A percentile compares a stretch with the other conserved stretches of the same genome.
These are phyloP conservation scores for Amiota minor DNA, from an alignment of 2,888 invertebrate genomes.

Conservation along the genomic window DNA sequence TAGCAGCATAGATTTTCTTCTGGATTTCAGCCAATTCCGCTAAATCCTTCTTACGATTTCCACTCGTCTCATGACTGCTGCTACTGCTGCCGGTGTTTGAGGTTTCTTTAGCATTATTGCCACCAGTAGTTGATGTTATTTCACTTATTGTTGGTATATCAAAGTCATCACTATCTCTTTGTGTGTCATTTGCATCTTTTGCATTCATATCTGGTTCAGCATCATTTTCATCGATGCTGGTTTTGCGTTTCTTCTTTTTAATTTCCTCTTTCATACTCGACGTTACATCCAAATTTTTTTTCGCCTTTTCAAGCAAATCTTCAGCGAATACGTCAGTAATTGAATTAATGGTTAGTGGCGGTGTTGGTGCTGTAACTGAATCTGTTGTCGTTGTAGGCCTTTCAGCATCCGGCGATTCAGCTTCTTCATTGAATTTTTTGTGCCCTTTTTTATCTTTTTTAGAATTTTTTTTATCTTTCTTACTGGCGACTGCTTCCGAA, in stretches of 20 bases:
- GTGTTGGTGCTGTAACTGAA: constrained; percentile 31
- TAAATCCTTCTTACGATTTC: constrained; percentile 72
- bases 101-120: constrained; percentile 10
- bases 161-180: constrained; percentile 70
- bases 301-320: constrained; percentile 75
- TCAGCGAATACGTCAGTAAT: constrained; percentile 80
- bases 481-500: constrained; percentile 64
- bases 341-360: constrained; percentile 68
- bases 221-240: constrained; percentile 38
- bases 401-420: constrained; percentile 41
- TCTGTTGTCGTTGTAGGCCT: constrained; percentile 33
- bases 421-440: constrained; percentile 56
- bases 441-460: constrained; percentile 50
- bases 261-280: constrained; percentile 60
- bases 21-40: constrained; percentile 77
- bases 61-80: constrained; percentile 36
- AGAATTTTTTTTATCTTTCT: constrained; percentile 58
- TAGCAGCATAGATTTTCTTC: constrained; percentile 78
- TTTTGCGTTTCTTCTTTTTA: constrained; percentile 62
- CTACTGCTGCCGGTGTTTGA: constrained; percentile 28
- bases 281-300: constrained; percentile 66
- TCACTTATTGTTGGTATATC: constrained; percentile 75
- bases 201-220: constrained; percentile 28
- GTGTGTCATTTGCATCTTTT: constrained; percentile 57
- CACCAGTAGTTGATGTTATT: constrained; percentile 64